Evolutionary conservation across 2,888 invertebrate species (phyloP).

Genomic region (Hirtodrosophila confusa): DNA sequence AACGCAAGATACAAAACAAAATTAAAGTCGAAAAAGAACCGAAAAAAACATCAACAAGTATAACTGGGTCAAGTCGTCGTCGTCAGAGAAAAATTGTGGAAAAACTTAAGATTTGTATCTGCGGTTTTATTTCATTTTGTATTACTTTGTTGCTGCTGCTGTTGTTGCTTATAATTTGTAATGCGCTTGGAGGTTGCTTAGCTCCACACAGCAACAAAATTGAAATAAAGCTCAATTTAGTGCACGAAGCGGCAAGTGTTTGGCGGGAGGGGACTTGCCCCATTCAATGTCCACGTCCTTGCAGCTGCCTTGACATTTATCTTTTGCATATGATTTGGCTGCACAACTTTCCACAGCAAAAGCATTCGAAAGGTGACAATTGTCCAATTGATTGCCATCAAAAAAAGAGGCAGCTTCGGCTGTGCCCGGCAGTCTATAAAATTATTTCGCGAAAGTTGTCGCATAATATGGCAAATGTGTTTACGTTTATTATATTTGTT

Average conservation of each 20-base stretch:
- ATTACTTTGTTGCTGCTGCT: background rate
- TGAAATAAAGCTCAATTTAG: conserved; percentile 57
- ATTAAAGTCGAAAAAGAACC: conserved; percentile 5
- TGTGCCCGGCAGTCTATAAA: conserved; percentile 53
- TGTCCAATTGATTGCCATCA: conserved; percentile 55
- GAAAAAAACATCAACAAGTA: conserved; percentile 69
- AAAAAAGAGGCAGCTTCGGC: conserved; percentile 12
- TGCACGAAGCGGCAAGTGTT: conserved; percentile 42
- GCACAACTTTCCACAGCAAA: conserved; percentile 31
- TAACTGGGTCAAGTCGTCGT: conserved; percentile 75
- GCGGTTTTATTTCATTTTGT: conserved; percentile 67
- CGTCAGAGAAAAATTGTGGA: conserved; percentile 67
- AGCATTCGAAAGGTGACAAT: conserved; percentile 63
- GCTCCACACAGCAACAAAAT: conserved; percentile 34
- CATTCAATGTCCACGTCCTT: conserved; percentile 29
- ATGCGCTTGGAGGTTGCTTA: conserved; percentile 41
- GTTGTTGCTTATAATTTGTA: conserved; percentile 7
- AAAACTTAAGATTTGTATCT: conserved; percentile 75
- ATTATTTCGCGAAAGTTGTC: conserved; percentile 76
- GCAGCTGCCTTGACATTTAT: conserved; percentile 34
- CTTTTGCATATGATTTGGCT: conserved; percentile 40
- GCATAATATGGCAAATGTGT: conserved; percentile 77
- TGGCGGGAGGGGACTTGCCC: background rate
- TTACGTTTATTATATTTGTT: conserved; percentile 65
- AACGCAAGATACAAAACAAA: conserved; percentile 29